A percentile compares a stretch with the other conserved stretches of the same genome.
Conservation (phyloP, 2,888 invertebrate genomes). For the Daptonema setosum region DNA sequence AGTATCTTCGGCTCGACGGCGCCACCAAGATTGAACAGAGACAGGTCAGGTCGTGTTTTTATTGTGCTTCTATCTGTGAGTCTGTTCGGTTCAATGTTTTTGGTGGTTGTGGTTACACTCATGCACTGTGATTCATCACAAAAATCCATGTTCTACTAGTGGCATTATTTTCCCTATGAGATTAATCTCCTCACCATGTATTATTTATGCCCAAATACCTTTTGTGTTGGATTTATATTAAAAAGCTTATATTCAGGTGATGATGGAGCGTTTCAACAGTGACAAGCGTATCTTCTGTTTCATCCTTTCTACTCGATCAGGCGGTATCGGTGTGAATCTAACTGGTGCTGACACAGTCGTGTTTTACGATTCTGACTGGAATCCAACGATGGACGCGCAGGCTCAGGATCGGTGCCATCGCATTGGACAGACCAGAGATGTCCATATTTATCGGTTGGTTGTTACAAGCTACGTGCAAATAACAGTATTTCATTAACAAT, state of each 20-base stretch:
- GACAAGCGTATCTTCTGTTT: conserved; percentile 86
- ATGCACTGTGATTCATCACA: too few species aligned
- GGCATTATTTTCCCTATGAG: too few species aligned
- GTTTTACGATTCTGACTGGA: conserved; percentile 99
- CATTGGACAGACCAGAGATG: conserved; percentile 95
- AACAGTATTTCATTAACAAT: not conserved
- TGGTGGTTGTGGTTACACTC: too few species aligned
- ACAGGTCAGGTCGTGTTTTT: conserved; percentile 48
- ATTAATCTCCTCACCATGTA: too few species aligned
- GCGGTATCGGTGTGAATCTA: conserved; percentile 89
- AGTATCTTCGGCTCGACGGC: conserved; percentile 84
- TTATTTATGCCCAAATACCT: too few species aligned
- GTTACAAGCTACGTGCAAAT: too few species aligned
- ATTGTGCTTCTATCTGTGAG: not conserved
- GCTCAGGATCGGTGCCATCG: conserved; percentile 65
- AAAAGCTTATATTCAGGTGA: too few species aligned
- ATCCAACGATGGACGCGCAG: conserved; percentile 98
- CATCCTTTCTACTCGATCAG: conserved; percentile 86
- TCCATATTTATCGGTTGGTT: conserved; percentile 63
- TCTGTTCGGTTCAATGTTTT: not conserved
- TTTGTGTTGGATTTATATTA: too few species aligned
- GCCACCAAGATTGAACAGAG: conserved; percentile 79
- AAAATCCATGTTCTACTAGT: too few species aligned
- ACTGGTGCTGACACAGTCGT: conserved; percentile 97
- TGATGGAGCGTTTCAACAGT: conserved; percentile 91